Evolutionary conservation across 92 coral and sea anemone species (phyloP).

Genomic region (Meandrina meandrites): DNA sequence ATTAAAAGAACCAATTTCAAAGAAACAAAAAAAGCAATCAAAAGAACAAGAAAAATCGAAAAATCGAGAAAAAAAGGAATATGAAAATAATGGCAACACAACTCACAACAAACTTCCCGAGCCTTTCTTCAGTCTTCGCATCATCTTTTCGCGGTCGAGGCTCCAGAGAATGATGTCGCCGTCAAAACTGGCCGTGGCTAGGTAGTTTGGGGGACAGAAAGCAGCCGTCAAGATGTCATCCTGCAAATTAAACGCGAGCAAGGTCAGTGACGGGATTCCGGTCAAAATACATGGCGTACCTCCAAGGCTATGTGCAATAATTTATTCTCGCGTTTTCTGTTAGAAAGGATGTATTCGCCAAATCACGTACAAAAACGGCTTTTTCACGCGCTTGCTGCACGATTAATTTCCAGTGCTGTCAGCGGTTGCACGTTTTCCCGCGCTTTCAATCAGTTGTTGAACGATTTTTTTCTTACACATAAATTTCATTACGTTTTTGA

Average conservation of each 20-base stretch:
- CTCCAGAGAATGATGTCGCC: conserved; percentile 96
- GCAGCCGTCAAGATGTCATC: conserved; percentile 92
- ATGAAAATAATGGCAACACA: not conserved
- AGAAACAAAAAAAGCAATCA: not conserved
- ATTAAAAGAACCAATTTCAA: not conserved
- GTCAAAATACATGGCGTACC: not conserved
- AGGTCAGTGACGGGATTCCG: not conserved
- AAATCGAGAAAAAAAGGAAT: not conserved
- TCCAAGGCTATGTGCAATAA: not conserved
- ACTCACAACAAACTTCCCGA: conserved; percentile 94
- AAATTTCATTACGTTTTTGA: too few relatives aligned
- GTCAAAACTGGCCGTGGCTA: conserved; percentile 96
- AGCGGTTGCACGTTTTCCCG: too few relatives aligned
- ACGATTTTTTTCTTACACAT: too few relatives aligned
- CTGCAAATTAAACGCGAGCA: conserved; percentile 28
- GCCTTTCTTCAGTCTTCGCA: conserved; percentile 85
- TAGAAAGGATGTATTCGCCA: too few relatives aligned
- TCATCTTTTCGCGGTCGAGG: conserved; percentile 88
- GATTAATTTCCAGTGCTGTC: too few relatives aligned
- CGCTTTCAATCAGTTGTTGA: not conserved
- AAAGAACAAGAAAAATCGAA: not conserved
- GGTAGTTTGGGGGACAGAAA: conserved; percentile 87
- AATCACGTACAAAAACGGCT: too few relatives aligned
- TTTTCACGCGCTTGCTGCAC: too few relatives aligned
- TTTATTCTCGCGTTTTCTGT: too few relatives aligned